Conservation (phyloP, 2,888 invertebrate genomes). For the Anaspis maculata region DNA sequence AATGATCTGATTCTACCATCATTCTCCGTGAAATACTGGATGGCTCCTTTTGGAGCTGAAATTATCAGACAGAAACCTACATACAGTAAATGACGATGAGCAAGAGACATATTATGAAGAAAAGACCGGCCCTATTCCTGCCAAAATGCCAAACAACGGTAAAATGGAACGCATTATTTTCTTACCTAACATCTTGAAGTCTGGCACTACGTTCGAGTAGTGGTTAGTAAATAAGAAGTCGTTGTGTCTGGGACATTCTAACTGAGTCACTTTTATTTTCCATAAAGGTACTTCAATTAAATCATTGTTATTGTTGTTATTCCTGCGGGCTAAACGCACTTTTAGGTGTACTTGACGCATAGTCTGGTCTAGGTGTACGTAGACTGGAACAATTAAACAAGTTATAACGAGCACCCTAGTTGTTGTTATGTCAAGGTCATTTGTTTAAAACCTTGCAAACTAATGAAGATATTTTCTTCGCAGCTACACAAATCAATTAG, state of each 20-base stretch:
- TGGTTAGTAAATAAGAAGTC: conserved; percentile 13
- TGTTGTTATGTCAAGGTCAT: no score
- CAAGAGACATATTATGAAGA: no score
- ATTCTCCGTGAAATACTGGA: conserved; percentile 56
- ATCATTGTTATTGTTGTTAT: no score
- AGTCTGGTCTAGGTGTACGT: conserved; percentile 26
- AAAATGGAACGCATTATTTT: background rate
- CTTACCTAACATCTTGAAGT: conserved; percentile 19
- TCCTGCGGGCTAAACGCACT: no score
- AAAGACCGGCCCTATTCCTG: no score
- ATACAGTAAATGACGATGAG: background rate
- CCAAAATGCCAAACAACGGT: background rate
- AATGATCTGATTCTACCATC: conserved; percentile 52
- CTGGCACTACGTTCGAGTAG: conserved; percentile 8
- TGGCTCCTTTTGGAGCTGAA: conserved; percentile 56
- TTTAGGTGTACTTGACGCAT: conserved; percentile 23
- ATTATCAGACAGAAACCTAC: background rate
- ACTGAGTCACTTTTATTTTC: conserved; percentile 35
- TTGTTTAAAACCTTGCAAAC: no score
- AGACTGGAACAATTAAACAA: conserved; percentile 34
- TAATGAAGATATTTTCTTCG: no score
- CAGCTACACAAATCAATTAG: no score
- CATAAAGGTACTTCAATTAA: no score
- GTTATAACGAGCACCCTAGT: no score
- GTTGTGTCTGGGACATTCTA: conserved; percentile 32